These are phyloP conservation scores for Aporophyla nigra DNA, from an alignment of 2,888 invertebrate genomes.

Conservation along the genomic window DNA sequence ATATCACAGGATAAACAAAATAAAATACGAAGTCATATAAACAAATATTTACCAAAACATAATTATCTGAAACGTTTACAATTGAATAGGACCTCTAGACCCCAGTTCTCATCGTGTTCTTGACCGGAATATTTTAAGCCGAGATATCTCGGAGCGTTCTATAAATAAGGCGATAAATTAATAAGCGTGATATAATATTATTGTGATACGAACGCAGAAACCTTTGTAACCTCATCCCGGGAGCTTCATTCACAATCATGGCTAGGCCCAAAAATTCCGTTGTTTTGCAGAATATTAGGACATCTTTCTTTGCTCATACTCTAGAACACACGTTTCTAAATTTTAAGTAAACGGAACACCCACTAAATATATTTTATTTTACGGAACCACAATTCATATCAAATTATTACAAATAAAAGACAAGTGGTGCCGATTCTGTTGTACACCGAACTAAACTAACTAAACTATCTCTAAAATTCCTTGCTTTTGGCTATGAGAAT, in stretches of 20 bases:
- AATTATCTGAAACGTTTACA: constrained; percentile 32
- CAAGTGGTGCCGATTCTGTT: too few relatives aligned
- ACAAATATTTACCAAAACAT: constrained; percentile 43
- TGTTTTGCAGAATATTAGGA: not conserved
- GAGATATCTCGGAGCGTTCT: constrained; percentile 59
- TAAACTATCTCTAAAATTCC: too few relatives aligned
- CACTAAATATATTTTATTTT: too few relatives aligned
- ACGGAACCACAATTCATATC: too few relatives aligned
- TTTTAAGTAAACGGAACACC: too few relatives aligned
- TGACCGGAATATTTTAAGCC: constrained; percentile 54
- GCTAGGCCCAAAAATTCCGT: not conserved
- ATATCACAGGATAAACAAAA: constrained; percentile 6
- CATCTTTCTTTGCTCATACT: not conserved
- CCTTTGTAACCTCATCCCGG: constrained; percentile 55
- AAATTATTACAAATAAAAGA: too few relatives aligned
- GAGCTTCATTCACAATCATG: constrained; percentile 57
- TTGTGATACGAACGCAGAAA: constrained; percentile 50
- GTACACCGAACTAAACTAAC: too few relatives aligned
- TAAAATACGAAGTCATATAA: constrained; percentile 13
- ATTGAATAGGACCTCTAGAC: constrained; percentile 33
- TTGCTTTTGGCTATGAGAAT: too few relatives aligned
- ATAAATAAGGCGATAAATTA: constrained; percentile 63
- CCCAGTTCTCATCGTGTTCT: constrained; percentile 37
- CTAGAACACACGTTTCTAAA: not conserved
- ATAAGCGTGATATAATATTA: constrained; percentile 56